Evolutionary conservation across 2,797 vertebrate genomes (phyloP), one percentile per base, ranked within the genome.

Genomic region (Notolabrus celidotus): DNA sequence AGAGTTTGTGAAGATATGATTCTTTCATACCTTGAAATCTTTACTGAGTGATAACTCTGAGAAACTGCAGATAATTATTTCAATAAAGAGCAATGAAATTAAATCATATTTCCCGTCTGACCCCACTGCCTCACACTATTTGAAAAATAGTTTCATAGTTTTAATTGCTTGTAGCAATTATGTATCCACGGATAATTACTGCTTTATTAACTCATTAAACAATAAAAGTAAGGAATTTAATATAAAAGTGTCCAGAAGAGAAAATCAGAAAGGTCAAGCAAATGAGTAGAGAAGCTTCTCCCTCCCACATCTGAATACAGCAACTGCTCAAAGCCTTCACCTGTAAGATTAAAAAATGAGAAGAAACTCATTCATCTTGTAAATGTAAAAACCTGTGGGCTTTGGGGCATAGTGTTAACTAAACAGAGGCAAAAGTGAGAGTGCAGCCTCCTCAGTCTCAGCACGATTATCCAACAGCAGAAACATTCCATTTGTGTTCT

Each of bases 81-180:
- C 63, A 69, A 77, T 87, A 82, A 86, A 52, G 55, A 86, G 79
- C 80, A 84, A 85, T 90, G 89, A 81, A 83, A 88, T 85, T 71
- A 78, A 91, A 84, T 89, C 53, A 71, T 89, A 79, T 88, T 88
- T 74, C 47, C 50, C 47, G 41, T 80, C 66, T 88, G 83, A 87
- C 86, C 76, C 69, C 46, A 66, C 67, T 58, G 74, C 78, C 74
- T 50, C 59, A 23, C 59, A 64, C 43, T 77, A 57, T 78, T 65
- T 63, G 67, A 78, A 87, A 69, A 43, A 76, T 71, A 72, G 77
- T 86, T 87, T 86, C 76, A 72, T 83, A 53, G 60, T 20, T 83
- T 79, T 85, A 86, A 90, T 90, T 87, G 81, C 83, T 81, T 38
- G 61, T 60, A 84, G 69, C 86, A 82, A 80, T 90, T 87, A 88